Percentiles rank a stretch among this genome's conserved stretches.
Evolutionary conservation across 2,113 vertebrate genomes (phyloP).

Genomic region (Camelus bactrianus): DNA sequence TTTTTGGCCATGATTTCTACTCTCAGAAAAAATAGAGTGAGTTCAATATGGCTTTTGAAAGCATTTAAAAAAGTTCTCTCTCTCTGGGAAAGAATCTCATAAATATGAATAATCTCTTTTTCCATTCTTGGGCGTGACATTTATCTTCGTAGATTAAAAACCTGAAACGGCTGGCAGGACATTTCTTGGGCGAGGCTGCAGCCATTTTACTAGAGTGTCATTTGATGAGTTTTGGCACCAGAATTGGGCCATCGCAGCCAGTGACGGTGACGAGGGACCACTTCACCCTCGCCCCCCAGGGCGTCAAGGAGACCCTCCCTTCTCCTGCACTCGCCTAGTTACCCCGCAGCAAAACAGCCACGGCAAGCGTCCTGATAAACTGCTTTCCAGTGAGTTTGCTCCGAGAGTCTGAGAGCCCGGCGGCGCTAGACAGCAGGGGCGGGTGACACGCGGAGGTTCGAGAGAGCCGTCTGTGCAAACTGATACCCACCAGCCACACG

Average conservation of each 20-base stretch:
- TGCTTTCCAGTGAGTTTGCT: too few relatives aligned
- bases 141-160: constrained; percentile 56
- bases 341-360: background rate
- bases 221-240: background rate
- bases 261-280: too few relatives aligned
- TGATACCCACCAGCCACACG: background rate
- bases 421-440: too few relatives aligned
- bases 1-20: background rate
- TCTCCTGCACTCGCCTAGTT: too few relatives aligned
- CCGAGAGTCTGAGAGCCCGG: too few relatives aligned
- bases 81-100: constrained; percentile 13
- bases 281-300: background rate
- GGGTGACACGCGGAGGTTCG: too few relatives aligned
- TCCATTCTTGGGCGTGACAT: background rate
- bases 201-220: background rate
- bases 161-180: background rate
- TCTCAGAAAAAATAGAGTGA: constrained; percentile 52
- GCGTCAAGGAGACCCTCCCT: background rate
- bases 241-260: background rate
- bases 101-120: constrained; percentile 50
- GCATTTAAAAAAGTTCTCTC: constrained; percentile 24
- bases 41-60: constrained; percentile 44
- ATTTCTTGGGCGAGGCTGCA: background rate
- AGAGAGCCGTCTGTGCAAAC: background rate
- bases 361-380: background rate